Percentiles rank a stretch among this genome's conserved stretches.
phyloP scores from a whole-genome alignment of 2,888 invertebrate species.

The Drosophila limbata region DNA sequence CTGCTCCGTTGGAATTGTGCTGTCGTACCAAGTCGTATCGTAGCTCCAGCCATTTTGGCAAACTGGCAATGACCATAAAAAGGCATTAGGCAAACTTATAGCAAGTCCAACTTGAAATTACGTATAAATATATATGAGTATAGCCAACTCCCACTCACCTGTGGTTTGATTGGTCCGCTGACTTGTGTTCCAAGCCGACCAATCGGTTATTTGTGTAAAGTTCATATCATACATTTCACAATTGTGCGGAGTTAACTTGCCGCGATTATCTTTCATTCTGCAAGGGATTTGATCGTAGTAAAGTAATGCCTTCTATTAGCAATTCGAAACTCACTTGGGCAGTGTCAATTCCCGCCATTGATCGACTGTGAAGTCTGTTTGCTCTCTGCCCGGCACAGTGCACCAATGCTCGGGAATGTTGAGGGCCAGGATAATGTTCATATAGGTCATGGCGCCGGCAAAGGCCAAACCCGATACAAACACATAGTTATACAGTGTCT shows the following conservation, averaged over 20 bases:
- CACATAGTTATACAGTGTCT: conserved; percentile 86
- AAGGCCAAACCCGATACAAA: conserved; percentile 86
- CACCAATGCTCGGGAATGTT: conserved; percentile 88
- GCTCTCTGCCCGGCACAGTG: conserved; percentile 86
- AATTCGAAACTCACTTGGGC: conserved; percentile 85
- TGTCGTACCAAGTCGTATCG: conserved; percentile 86
- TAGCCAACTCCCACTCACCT: conserved; percentile 56
- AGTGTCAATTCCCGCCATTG: conserved; percentile 87
- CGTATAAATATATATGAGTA: background rate
- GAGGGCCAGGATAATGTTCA: conserved; percentile 87
- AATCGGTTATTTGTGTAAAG: conserved; percentile 78
- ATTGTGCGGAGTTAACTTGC: conserved; percentile 83
- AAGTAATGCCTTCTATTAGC: background rate
- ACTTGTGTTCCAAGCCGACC: conserved; percentile 72
- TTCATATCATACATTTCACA: conserved; percentile 86
- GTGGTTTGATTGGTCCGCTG: conserved; percentile 67
- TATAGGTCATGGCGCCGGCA: conserved; percentile 86
- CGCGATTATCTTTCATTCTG: conserved; percentile 84
- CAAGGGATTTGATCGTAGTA: background rate
- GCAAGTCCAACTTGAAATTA: conserved; percentile 24
- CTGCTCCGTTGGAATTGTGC: conserved; percentile 86
- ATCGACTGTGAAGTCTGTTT: conserved; percentile 85
- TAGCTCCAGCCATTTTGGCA: conserved; percentile 87
- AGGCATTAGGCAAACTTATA: conserved; percentile 82
- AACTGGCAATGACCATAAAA: conserved; percentile 82